Percentiles rank a stretch among this genome's conserved stretches.
Evolutionary conservation across 2,113 vertebrate genomes (phyloP).

Genomic region (Acanthochromis polyacanthus): DNA sequence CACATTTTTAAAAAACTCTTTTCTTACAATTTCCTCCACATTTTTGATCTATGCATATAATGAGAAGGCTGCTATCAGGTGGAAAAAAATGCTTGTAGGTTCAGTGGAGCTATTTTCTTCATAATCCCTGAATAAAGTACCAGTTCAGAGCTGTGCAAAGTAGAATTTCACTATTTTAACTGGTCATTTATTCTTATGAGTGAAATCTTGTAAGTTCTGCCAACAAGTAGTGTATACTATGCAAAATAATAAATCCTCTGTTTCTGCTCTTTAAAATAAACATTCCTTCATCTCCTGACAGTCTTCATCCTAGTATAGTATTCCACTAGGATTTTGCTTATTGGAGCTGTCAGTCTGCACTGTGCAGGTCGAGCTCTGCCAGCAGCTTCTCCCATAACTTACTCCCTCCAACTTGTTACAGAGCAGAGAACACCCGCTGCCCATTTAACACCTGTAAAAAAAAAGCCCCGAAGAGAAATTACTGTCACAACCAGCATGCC

Average conservation of each 20-base stretch:
- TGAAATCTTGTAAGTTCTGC: too few species aligned
- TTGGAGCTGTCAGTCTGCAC: neutral
- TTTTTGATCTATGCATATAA: too few species aligned
- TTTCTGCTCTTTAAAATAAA: neutral
- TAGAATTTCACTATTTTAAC: neutral
- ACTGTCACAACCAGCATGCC: neutral
- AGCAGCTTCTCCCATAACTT: neutral
- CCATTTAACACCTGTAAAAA: conserved; percentile 16
- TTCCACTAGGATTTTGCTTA: neutral
- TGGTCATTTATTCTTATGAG: neutral
- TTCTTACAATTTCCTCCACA: too few species aligned
- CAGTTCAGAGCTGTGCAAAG: neutral
- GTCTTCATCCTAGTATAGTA: neutral
- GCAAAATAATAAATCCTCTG: neutral
- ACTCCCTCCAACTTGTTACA: conserved; percentile 8
- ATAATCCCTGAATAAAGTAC: too few species aligned
- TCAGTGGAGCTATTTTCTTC: neutral
- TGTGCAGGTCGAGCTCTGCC: too few species aligned
- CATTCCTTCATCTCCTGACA: neutral
- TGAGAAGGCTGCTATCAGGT: too few species aligned
- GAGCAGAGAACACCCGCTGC: conserved; percentile 1
- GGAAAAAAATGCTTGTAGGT: neutral
- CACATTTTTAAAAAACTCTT: neutral
- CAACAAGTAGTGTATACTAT: neutral
- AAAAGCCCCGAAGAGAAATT: neutral